Percentiles rank a stretch among this genome's conserved stretches.
Conservation (phyloP, 1,140 invertebrate species). For the Tetragonula clypearis region DNA sequence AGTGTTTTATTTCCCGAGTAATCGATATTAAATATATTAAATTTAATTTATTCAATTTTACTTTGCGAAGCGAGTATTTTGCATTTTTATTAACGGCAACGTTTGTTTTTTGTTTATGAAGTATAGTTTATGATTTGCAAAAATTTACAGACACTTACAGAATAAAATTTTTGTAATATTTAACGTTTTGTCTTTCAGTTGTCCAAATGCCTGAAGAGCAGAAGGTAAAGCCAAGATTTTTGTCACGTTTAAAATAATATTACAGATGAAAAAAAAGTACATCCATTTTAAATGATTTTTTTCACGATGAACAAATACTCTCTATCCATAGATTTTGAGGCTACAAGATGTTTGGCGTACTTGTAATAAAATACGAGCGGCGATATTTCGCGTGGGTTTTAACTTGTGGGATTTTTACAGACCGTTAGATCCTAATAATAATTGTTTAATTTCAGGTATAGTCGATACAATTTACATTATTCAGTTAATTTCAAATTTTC, state of each 20-base stretch:
- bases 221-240: constrained; percentile 39
- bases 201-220: constrained; percentile 53
- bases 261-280: not conserved
- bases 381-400: constrained; percentile 85
- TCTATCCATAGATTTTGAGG: constrained; percentile 63
- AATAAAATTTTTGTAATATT: constrained; percentile 20
- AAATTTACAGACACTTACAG: not conserved
- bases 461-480: not conserved
- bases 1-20: not conserved
- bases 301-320: not conserved
- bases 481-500: not conserved
- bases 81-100: not conserved
- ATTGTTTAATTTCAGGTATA: constrained; percentile 86
- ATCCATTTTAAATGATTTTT: too few species aligned
- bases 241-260: constrained; percentile 23
- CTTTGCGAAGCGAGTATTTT: not conserved
- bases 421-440: constrained; percentile 85
- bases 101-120: constrained; percentile 22
- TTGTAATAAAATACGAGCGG: constrained; percentile 88
- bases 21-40: not conserved
- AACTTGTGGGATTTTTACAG: constrained; percentile 87
- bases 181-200: not conserved
- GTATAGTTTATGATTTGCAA: not conserved
- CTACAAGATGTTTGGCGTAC: constrained; percentile 85
- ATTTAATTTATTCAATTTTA: not conserved